A percentile compares a stretch with the other conserved stretches of the same genome.
Conservation (phyloP, 1,140 invertebrate species). For the Drosophila ercepeae region DNA sequence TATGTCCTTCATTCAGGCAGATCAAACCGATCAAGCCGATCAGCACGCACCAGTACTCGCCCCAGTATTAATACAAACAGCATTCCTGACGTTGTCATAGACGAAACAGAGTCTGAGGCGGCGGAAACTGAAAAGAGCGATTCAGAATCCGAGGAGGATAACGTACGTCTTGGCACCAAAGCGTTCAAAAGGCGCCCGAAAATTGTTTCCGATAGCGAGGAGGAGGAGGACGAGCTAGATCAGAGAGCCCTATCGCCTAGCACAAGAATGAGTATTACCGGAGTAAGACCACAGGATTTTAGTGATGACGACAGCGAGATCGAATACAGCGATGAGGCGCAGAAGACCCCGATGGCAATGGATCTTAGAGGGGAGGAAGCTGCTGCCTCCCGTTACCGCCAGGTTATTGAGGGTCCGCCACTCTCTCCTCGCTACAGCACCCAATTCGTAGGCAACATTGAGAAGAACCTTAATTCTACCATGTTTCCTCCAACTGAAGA, state of each 20-base stretch:
- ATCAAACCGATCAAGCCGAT: constrained; percentile 31
- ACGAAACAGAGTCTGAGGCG: constrained; percentile 27
- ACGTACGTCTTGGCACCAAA: not conserved
- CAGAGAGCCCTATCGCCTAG: constrained; percentile 62
- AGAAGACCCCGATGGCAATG: not conserved
- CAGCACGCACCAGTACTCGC: constrained; percentile 5
- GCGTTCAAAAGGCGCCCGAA: not conserved
- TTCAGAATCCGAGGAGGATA: constrained; percentile 4
- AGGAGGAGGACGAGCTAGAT: constrained; percentile 73
- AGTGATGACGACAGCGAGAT: constrained; percentile 71
- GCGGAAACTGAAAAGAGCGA: not conserved
- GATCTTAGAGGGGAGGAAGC: constrained; percentile 9
- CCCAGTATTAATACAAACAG: constrained; percentile 13
- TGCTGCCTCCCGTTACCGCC: not conserved
- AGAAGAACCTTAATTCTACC: constrained; percentile 66
- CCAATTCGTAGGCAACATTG: constrained; percentile 59
- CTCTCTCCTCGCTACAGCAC: constrained; percentile 61
- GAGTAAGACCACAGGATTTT: constrained; percentile 67
- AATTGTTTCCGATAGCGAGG: constrained; percentile 53
- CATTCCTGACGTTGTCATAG: constrained; percentile 38
- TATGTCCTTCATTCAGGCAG: too few species aligned
- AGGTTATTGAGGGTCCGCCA: not conserved
- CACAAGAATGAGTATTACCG: constrained; percentile 80
- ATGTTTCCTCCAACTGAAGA: constrained; percentile 25
- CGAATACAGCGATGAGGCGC: constrained; percentile 57